These are phyloP conservation scores for Acrocephalus scirpaceus DNA, from an alignment of 2,797 vertebrate species.

Conservation along the genomic window DNA sequence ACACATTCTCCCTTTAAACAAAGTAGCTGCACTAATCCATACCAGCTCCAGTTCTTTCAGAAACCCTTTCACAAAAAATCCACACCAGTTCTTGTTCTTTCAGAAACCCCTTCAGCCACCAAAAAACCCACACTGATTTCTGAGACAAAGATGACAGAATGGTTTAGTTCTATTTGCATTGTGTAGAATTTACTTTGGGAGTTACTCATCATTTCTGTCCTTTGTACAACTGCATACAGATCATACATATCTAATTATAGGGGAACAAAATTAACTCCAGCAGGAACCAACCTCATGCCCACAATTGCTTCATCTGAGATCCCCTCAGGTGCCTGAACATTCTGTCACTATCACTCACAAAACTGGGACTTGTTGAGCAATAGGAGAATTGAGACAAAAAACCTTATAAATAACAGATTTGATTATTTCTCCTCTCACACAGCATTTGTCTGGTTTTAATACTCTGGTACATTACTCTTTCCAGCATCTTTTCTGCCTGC, in stretches of 20 bases:
- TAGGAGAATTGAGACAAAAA: background rate
- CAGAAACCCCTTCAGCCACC: background rate
- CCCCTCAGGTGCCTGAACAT: background rate
- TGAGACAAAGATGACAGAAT: background rate
- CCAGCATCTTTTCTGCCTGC: background rate
- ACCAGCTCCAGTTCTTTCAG: background rate
- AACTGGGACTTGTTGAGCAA: background rate
- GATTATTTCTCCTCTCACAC: background rate
- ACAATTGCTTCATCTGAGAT: background rate
- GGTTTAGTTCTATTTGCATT: background rate
- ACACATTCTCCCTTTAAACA: background rate
- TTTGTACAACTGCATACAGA: background rate
- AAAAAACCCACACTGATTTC: background rate
- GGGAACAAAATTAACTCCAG: background rate
- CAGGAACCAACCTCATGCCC: background rate
- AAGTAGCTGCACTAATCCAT: background rate
- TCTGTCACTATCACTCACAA: background rate
- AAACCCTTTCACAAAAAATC: background rate
- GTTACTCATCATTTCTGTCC: background rate
- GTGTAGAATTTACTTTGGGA: background rate
- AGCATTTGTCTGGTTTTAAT: background rate
- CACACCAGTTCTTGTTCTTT: background rate
- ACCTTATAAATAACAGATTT: background rate
- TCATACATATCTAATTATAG: background rate
- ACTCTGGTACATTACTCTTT: background rate